phyloP scores from a whole-genome alignment of 2,113 vertebrate species.

The Neotragus pygmaeus region DNA sequence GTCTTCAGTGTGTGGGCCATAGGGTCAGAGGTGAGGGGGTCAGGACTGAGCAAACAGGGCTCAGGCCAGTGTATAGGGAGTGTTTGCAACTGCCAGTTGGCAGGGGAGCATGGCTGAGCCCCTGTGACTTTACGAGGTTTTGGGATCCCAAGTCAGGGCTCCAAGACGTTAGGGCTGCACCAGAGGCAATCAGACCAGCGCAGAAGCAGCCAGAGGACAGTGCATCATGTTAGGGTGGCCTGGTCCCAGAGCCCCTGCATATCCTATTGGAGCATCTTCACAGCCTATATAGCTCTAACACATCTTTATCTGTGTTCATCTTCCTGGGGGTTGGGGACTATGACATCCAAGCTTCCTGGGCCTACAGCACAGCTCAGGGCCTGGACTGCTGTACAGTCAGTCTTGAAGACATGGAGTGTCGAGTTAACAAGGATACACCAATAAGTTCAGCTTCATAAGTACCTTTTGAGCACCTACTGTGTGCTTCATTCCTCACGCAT shows the following conservation, averaged over 20 bases:
- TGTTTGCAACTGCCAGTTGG: not conserved
- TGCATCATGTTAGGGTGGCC: too few relatives aligned
- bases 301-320: not conserved
- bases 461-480: not conserved
- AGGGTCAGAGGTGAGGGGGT: not conserved
- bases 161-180: not conserved
- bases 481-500: not conserved
- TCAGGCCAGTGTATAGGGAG: not conserved
- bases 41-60: not conserved
- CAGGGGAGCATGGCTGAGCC: accelerated
- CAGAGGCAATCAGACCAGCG: too few relatives aligned
- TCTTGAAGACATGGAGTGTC: not conserved
- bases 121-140: not conserved
- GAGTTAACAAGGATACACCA: not conserved
- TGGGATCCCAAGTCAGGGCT: not conserved
- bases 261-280: not conserved
- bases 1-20: not conserved
- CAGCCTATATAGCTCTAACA: accelerated
- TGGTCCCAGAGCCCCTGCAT: not conserved
- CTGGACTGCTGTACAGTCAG: not conserved
- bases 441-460: not conserved
- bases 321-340: not conserved
- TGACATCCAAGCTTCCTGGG: not conserved
- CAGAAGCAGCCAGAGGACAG: not conserved
- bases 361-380: not conserved